Conservation (phyloP, 2,797 vertebrate genomes). For the Halcyon leucocephala region DNA sequence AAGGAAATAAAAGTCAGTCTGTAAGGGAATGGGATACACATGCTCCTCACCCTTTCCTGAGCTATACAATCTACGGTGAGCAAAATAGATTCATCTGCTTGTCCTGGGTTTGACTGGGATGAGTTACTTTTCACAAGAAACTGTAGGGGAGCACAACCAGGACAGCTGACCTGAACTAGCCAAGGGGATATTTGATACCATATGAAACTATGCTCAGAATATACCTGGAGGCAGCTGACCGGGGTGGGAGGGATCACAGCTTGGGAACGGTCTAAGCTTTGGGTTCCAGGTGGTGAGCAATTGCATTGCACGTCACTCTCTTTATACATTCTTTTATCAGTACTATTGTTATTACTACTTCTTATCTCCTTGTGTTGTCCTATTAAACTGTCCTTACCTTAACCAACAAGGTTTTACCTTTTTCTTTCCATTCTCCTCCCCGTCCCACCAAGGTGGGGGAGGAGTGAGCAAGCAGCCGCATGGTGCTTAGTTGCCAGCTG, state of each 20-base stretch:
- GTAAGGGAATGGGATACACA: not conserved
- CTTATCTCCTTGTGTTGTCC: not conserved
- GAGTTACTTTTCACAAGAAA: not conserved
- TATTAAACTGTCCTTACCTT: not conserved
- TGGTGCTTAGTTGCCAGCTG: not conserved
- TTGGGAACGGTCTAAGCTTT: not conserved
- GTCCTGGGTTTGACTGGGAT: not conserved
- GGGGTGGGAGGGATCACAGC: not conserved
- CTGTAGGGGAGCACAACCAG: not conserved
- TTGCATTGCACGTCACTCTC: not conserved
- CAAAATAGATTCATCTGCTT: not conserved
- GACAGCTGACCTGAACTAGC: not conserved
- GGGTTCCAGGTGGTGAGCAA: not conserved
- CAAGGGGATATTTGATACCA: not conserved
- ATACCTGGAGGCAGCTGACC: not conserved
- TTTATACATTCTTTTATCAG: not conserved
- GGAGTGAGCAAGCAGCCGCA: not conserved
- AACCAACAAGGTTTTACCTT: not conserved
- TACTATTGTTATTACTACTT: not conserved
- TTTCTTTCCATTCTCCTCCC: not conserved
- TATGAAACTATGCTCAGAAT: not conserved
- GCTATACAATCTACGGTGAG: not conserved
- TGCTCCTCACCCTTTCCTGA: not conserved
- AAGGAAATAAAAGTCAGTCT: not conserved
- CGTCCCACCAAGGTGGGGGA: not conserved